Evolutionary conservation across 2,113 vertebrate species (phyloP).

Genomic region (Pogonocichla stellata): DNA sequence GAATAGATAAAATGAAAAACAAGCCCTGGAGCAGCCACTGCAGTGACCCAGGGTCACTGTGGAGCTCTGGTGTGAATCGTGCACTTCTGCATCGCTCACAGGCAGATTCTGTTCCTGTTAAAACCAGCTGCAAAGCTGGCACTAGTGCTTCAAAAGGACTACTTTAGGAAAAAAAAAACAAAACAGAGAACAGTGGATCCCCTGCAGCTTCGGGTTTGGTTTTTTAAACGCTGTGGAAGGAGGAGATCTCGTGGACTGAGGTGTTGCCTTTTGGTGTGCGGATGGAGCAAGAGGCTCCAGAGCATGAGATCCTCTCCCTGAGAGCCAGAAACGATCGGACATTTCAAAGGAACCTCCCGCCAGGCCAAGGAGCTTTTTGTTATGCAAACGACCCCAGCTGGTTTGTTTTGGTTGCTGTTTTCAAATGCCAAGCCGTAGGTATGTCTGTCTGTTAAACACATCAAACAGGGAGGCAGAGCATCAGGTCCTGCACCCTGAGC

Average conservation of each 20-base stretch:
- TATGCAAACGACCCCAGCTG: conserved; percentile 56
- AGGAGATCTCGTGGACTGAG: background rate
- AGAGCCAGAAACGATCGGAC: conserved; percentile 14
- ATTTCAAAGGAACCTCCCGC: conserved; percentile 65
- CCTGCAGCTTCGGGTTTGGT: background rate
- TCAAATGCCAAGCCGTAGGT: conserved; percentile 37
- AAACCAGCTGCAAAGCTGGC: background rate
- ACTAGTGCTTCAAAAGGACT: background rate
- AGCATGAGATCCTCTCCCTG: background rate
- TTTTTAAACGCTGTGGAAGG: background rate
- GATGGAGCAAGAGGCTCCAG: background rate
- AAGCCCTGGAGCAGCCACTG: background rate
- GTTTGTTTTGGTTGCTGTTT: conserved; percentile 38
- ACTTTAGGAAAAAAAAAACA: background rate
- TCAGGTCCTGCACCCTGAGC: background rate
- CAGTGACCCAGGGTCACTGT: background rate
- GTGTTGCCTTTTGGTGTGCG: background rate
- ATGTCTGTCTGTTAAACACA: conserved; percentile 49
- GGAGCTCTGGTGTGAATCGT: background rate
- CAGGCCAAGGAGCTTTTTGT: conserved; percentile 53
- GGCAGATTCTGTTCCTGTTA: background rate
- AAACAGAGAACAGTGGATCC: background rate
- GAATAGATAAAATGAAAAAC: background rate
- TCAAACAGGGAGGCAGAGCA: conserved; percentile 20
- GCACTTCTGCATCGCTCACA: background rate